Base-by-base conservation (phyloP, 2,888 invertebrate species). In the Trissolcus brochymenae region DNA sequence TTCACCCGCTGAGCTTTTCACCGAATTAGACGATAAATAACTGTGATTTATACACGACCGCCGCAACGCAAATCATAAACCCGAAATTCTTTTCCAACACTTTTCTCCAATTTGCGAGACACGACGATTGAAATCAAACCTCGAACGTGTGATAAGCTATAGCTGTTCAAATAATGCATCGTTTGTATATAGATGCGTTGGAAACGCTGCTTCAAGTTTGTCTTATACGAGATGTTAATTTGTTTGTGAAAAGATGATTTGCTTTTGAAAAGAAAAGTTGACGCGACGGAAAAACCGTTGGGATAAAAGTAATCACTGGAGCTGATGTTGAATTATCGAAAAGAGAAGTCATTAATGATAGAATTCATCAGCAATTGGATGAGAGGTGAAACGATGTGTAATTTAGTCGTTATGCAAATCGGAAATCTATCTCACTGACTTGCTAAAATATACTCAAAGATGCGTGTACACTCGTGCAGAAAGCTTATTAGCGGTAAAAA, bases 11-110 rank as follows among this genome's bases (percentile, higher is more conserved):
- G 79, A 81, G 81, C 84, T 84, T 81, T 85, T 79, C 81, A 73
- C 75, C 81, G 82, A 82, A 85, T 84, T 83, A 82, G 78, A 80
- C 82, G 81, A 84, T 84, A 84, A 85, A 85, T 82, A 84, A 82
- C 81, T 68, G 79, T 82, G 82, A 84, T 84, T 84, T 83, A 84
- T 78, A 70, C 78, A 49, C 13, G 66, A 62, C 65, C 35, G 55
- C 14, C 35, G 14, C 49, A 54, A 51, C 50, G 70, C 76, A 60
- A 65, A 75, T 75, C 68, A 60, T 70, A 49, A 35, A 35, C 68
- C 53, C 50, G 57, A 50, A 75, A 68, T 64, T 75, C 62, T 57
- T 25, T 75, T 75, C 56, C 66, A 73, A 73, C 73, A 66, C 73
- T 73, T 73, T 60, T 73, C 73, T 46, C 61, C 57, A 61, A 55